Conservation (phyloP, 2,888 invertebrate species). For the Dendrolimus pini region DNA sequence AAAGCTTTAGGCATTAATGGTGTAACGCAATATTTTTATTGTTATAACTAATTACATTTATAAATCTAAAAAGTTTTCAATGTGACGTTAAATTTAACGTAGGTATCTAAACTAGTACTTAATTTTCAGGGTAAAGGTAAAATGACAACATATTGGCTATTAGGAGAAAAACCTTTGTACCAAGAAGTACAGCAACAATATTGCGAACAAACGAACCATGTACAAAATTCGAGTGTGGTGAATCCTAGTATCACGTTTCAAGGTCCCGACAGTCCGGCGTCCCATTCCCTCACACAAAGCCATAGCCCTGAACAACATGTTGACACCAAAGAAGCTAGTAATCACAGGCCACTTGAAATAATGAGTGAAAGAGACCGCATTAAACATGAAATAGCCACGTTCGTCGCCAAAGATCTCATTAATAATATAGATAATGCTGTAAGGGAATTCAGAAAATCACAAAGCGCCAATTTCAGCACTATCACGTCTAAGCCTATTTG, state of each 20-base stretch:
- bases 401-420: slow-evolving; percentile 64
- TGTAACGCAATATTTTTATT: too few relatives aligned
- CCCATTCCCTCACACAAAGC: slow-evolving; percentile 55
- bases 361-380: slow-evolving; percentile 57
- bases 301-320: slow-evolving; percentile 51
- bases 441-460: slow-evolving; percentile 58
- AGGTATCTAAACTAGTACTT: too few relatives aligned
- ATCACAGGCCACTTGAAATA: slow-evolving; percentile 41
- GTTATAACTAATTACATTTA: too few relatives aligned
- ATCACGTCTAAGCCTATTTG: slow-evolving; percentile 27
- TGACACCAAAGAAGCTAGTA: slow-evolving; percentile 37
- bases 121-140: slow-evolving; percentile 87
- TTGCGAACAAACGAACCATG: slow-evolving; percentile 28
- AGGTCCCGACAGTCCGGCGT: slow-evolving; percentile 67
- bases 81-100: too few relatives aligned
- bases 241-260: slow-evolving; percentile 69
- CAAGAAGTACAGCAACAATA: slow-evolving; percentile 20
- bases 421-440: slow-evolving; percentile 65
- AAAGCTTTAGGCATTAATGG: background rate
- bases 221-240: slow-evolving; percentile 29
- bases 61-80: too few relatives aligned
- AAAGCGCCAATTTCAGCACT: slow-evolving; percentile 46
- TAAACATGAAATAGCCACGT: slow-evolving; percentile 66
- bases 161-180: slow-evolving; percentile 78
- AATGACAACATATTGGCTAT: slow-evolving; percentile 92